Evolutionary conservation across 2,113 vertebrate genomes (phyloP), one percentile per base, ranked within the genome.

Genomic region (Elgaria multicarinata): DNA sequence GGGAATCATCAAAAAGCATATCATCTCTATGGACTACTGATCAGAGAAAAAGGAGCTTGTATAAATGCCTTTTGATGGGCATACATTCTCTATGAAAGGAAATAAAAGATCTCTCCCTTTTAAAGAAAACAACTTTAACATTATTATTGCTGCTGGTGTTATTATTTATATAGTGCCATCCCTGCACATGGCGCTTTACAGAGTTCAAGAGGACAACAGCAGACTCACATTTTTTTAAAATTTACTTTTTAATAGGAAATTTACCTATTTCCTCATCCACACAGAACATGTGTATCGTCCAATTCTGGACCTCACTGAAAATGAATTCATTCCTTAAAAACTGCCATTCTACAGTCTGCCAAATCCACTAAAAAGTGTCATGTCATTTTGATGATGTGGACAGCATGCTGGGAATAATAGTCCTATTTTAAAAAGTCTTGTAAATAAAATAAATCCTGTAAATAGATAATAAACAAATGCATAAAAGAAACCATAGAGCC

Each of bases 31-130:
- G 46, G 74, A 90, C 87, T 86, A 31, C 0, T 50, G 31, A 42
- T 66, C 67, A 24, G 2, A 71, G 90, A 85, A 7, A 0, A 0
- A 12, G 53, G n/a, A 3, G 31, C 75, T 42, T 81, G 44, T 20
- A 89, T 78, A 85, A 39, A 78, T 72, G 75, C 24, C 6, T 77
- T 92, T 90, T 92, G 4, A 36, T 81, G 83, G 92, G 80, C 4
- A 0, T 1, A 39, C 26, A 5, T 90, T 36, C 6, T 91, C 74
- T 89, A 58, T 85, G 83, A 36, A 6, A 74, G 85, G 66, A 74
- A 0, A 0, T 2, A n/a, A 79, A 0, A 50, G 26, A 3, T 3
- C 26, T 20, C 85, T 64, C 3, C 46, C 16, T 3, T 8, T 84
- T 36, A 16, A 6, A 67, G 0, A 0, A 75, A 39, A 71, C 14